These are phyloP conservation scores for Ceratina australensis DNA, from an alignment of 1,140 invertebrate genomes.

Conservation along the genomic window DNA sequence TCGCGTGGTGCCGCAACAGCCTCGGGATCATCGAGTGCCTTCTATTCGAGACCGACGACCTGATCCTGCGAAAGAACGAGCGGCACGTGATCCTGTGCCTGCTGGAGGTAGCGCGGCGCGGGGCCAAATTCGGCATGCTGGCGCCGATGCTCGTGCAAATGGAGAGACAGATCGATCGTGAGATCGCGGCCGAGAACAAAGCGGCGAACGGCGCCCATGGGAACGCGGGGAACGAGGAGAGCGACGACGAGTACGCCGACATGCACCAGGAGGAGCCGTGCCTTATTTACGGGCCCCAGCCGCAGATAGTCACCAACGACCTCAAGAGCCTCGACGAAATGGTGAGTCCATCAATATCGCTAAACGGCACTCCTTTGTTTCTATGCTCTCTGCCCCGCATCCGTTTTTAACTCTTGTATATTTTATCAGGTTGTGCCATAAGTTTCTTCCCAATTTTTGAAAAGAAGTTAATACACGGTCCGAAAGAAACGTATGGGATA, in stretches of 20 bases:
- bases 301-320: slow-evolving; percentile 95
- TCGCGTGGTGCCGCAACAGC: slow-evolving; percentile 91
- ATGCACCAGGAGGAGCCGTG: slow-evolving; percentile 87
- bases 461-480: too few species aligned
- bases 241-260: slow-evolving; percentile 84
- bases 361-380: background rate
- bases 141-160: slow-evolving; percentile 96
- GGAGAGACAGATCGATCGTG: slow-evolving; percentile 97
- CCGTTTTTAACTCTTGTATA: too few species aligned
- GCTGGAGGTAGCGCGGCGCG: slow-evolving; percentile 93
- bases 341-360: slow-evolving; percentile 83
- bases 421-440: too few species aligned
- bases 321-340: slow-evolving; percentile 97
- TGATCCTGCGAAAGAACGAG: slow-evolving; percentile 97
- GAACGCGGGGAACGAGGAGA: slow-evolving; percentile 78
- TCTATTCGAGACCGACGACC: slow-evolving; percentile 97
- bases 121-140: slow-evolving; percentile 94
- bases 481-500: too few species aligned
- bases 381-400: too few species aligned
- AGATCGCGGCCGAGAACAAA: slow-evolving; percentile 88
- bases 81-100: slow-evolving; percentile 96
- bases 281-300: slow-evolving; percentile 88
- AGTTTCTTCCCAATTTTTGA: too few species aligned
- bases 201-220: slow-evolving; percentile 76
- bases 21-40: slow-evolving; percentile 93